Evolutionary conservation across 2,888 invertebrate genomes (phyloP).

Genomic region (Charanyca ferruginea): DNA sequence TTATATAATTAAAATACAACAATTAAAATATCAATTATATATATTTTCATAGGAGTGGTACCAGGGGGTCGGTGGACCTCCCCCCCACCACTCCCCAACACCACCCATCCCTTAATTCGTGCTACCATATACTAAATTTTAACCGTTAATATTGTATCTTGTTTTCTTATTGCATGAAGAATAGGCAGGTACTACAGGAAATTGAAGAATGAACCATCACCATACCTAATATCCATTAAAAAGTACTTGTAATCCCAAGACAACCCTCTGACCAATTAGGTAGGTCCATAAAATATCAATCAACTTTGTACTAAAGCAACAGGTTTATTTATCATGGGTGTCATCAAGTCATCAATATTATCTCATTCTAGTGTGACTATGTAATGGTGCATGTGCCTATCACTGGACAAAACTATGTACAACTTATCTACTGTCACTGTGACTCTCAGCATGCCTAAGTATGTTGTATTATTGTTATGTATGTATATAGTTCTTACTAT

Average conservation of each 20-base stretch:
- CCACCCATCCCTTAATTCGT: no score
- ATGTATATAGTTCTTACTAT: background rate
- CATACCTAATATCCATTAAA: background rate
- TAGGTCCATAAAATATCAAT: background rate
- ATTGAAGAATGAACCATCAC: background rate
- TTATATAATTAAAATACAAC: no score
- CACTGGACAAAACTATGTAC: slow-evolving; percentile 13
- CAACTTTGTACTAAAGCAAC: background rate
- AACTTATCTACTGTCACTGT: slow-evolving; percentile 43
- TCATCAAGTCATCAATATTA: background rate
- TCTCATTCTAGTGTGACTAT: background rate
- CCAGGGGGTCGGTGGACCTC: no score
- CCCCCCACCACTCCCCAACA: no score
- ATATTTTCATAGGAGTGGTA: no score
- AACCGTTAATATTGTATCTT: background rate
- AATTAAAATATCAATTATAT: no score
- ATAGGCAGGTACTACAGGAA: background rate
- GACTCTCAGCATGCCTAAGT: slow-evolving; percentile 20
- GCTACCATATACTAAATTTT: no score
- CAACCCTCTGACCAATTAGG: background rate
- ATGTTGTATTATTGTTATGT: slow-evolving; percentile 2
- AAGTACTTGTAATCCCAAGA: background rate
- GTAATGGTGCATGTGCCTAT: background rate
- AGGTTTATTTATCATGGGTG: background rate
- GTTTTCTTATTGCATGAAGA: background rate